These are phyloP conservation scores for Heliconius sara DNA, from an alignment of 2,888 invertebrate genomes.

Conservation along the genomic window DNA sequence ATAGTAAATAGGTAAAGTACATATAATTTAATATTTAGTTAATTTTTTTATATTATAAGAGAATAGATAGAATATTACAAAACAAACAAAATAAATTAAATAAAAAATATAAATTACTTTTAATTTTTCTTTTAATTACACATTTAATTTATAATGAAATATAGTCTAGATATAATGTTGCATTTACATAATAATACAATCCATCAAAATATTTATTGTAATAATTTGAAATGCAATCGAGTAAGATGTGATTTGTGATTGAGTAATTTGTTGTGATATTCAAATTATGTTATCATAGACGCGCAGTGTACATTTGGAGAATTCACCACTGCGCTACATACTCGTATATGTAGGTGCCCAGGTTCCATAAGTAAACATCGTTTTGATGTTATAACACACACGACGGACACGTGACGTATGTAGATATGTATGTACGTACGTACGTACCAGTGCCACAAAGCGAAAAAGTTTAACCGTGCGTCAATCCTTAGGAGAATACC, in stretches of 20 bases:
- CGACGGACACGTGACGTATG: background rate
- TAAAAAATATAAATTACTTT: too few species aligned
- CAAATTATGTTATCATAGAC: constrained; percentile 62
- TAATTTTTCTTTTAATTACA: background rate
- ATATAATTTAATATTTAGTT: background rate
- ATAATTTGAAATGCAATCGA: constrained; percentile 61
- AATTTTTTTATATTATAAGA: background rate
- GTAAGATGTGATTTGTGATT: constrained; percentile 57
- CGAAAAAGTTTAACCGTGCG: constrained; percentile 69
- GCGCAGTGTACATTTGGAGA: constrained; percentile 35
- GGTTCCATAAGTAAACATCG: constrained; percentile 5
- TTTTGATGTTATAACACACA: constrained; percentile 30
- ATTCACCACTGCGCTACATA: constrained; percentile 21
- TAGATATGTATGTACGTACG: too few species aligned
- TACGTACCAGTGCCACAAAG: constrained; percentile 53
- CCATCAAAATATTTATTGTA: constrained; percentile 51
- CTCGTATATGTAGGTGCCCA: background rate
- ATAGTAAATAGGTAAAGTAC: background rate
- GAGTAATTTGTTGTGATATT: constrained; percentile 65
- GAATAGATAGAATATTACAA: background rate
- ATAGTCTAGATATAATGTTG: constrained; percentile 35
- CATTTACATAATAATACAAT: constrained; percentile 50
- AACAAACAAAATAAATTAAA: background rate
- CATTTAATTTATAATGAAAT: constrained; percentile 8
- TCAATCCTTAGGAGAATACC: constrained; percentile 77